Evolutionary conservation across 30 jellyfish, hydroid and myxozoan species (phyloP), one percentile per base, ranked within the genome.

Genomic region (Cassiopea andromeda): DNA sequence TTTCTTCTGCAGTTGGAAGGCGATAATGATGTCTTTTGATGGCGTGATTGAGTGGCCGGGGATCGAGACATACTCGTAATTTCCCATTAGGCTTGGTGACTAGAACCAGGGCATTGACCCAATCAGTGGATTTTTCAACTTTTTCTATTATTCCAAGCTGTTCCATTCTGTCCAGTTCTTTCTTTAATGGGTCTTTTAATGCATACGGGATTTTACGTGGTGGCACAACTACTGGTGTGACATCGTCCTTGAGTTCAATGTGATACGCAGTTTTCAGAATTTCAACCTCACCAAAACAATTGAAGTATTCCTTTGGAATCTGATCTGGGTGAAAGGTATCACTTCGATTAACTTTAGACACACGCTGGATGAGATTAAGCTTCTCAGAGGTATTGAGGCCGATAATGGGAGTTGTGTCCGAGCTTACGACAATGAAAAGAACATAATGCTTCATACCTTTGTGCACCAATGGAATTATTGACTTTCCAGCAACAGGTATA

Each of bases 61-160:
- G 91, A 58, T 88, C 92, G 2, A 88, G 69, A 49, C 91, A 88
- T 5, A 69, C n/a, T 2, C 81, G 81, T 10, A 88, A 14, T 70
- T 88, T 88, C 54, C 91, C 94, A 67, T 79, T 70, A 1, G 87
- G 85, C 54, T 90, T 90, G 16, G 49, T 58, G 27, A 70, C 83
- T 0, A 74, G 80, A 27, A 81, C 92, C 48, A 18, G 58, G 7
- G 73, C 57, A 46, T 66, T 17, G 68, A 81, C 82, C 97, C 89
- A 90, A 44, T 90, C 89, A 48, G 97, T 90, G 8, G 97, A 92
- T 38, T 81, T 61, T 17, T 17, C 68, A 1, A 81, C 90, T 90
- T 49, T 50, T 60, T 19, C 75, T 60, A 90, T 74, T 48, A 90
- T 74, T 57, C 77, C 84, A 60, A 47, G 58, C 69, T 64, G 15